Percentiles rank a stretch among this genome's conserved stretches.
Evolutionary conservation across 2,888 invertebrate species (phyloP).

Genomic region (Melanotus villosus): DNA sequence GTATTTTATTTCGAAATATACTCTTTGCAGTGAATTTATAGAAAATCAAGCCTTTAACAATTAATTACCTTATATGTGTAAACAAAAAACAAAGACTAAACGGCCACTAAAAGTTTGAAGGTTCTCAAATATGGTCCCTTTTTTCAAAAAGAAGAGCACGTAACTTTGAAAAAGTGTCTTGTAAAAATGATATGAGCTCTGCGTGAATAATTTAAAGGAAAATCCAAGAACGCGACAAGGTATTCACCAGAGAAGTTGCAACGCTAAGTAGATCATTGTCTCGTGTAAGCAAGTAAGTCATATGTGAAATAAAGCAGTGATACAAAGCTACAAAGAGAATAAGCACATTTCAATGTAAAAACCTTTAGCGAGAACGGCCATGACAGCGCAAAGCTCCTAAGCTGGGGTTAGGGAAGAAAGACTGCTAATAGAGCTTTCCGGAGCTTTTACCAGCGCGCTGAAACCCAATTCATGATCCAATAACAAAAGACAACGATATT

Average conservation of each 20-base stretch:
- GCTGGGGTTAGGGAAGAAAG: slow-evolving; percentile 69
- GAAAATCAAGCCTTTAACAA: too few relatives aligned
- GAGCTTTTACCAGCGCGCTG: slow-evolving; percentile 68
- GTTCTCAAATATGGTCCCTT: too few relatives aligned
- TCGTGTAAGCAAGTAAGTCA: slow-evolving; percentile 35
- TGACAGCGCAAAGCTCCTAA: slow-evolving; percentile 69
- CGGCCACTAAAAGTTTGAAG: too few relatives aligned
- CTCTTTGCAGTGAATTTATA: too few relatives aligned
- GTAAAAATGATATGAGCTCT: neutral
- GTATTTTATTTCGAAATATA: too few relatives aligned
- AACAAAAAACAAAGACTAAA: too few relatives aligned
- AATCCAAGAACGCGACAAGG: neutral
- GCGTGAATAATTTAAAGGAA: neutral
- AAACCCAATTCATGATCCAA: slow-evolving; percentile 71
- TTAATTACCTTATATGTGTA: too few relatives aligned
- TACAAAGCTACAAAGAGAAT: slow-evolving; percentile 65
- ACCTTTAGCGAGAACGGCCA: slow-evolving; percentile 65
- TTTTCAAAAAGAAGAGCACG: too few relatives aligned
- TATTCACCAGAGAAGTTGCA: slow-evolving; percentile 5
- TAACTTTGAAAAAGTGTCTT: neutral
- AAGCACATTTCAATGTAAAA: slow-evolving; percentile 69
- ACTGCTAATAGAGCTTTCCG: slow-evolving; percentile 70
- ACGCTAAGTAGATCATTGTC: slow-evolving; percentile 32
- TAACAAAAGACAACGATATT: slow-evolving; percentile 71
- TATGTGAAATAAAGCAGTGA: slow-evolving; percentile 44